A percentile compares a stretch with the other conserved stretches of the same genome.
Evolutionary conservation across 2,888 invertebrate genomes (phyloP).

Genomic region (Azorinus chamasolen): DNA sequence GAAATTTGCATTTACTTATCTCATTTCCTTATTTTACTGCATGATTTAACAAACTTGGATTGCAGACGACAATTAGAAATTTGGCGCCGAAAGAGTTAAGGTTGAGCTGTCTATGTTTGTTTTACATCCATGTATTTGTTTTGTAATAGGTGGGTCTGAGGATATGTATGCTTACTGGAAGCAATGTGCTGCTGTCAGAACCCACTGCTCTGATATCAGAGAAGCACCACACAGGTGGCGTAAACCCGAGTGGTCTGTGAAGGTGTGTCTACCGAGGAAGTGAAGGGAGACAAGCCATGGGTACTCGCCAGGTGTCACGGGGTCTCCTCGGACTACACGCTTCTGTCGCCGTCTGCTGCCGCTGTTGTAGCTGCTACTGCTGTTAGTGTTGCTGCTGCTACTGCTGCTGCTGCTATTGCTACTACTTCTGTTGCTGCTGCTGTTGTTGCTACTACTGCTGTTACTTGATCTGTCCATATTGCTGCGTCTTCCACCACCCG

Average conservation of each 20-base stretch:
- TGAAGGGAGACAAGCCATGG: conserved; percentile 81
- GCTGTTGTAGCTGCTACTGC: not conserved
- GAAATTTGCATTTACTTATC: too few species aligned
- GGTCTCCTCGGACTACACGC: conserved; percentile 77
- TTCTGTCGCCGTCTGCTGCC: conserved; percentile 55
- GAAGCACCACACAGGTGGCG: conserved; percentile 77
- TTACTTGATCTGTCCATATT: too few species aligned
- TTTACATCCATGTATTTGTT: not conserved
- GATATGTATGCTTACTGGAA: conserved; percentile 67
- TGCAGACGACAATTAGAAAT: too few species aligned
- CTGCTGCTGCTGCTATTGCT: too few species aligned
- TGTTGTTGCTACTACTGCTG: too few species aligned
- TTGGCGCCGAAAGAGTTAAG: too few species aligned
- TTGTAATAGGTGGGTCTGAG: not conserved
- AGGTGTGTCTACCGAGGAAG: conserved; percentile 62
- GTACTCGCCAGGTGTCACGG: conserved; percentile 73
- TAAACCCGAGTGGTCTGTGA: conserved; percentile 68
- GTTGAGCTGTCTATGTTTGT: not conserved
- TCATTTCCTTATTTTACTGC: too few species aligned
- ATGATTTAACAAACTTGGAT: too few species aligned
- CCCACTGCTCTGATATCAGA: conserved; percentile 75
- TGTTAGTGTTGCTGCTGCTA: not conserved
- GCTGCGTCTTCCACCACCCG: not conserved
- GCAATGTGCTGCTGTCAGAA: conserved; percentile 79
- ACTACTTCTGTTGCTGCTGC: too few species aligned